Evolutionary conservation across 2,113 vertebrate species (phyloP), one percentile per base, ranked within the genome.

Genomic region (Pedionomus torquatus): DNA sequence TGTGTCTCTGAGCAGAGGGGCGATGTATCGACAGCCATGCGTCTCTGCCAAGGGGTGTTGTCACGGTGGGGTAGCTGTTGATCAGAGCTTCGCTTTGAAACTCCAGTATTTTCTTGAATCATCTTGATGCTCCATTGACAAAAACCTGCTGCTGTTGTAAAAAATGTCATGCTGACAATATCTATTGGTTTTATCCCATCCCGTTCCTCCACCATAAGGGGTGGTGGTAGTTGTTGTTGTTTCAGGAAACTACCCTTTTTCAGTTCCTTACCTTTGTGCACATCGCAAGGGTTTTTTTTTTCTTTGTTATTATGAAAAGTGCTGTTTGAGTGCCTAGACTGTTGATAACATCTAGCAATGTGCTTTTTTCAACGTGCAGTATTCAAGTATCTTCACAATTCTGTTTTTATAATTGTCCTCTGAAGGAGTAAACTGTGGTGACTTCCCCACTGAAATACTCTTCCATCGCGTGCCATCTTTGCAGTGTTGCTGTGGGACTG

Each of bases 351-450:
- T 95, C 54, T 80, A 88, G 51, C 83, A 88, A 17, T 94, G 64
- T 87, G 88, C 37, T 86, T 86, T 93, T 78, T 61, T n/a, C n/a
- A n/a, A n/a, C 48, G 21, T 89, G 39, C 35, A 52, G 23, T 19
- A 13, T 54, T 92, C 48, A 44, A 94, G 88, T 92, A 43, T 89
- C 87, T 89, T 87, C 78, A 87, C 87, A 94, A 44, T 93, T 83
- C 66, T 65, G 57, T 74, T 77, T 90, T 88, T 24, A 48, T 41
- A 63, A 60, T 71, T 83, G 55, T 70, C 35, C 43, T 90, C 55
- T 78, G 46, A 43, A 37, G 83, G 52, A 24, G 23, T 51, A 35
- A 83, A 61, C 69, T 43, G 0, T 48, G 74, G 48, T 61, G 69
- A 17, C 43, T 84, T 79, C 63, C 69, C 43, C 19, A 3, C 0